These are phyloP conservation scores for Centrocercus urophasianus DNA, from an alignment of 2,113 vertebrate genomes.

Conservation along the genomic window DNA sequence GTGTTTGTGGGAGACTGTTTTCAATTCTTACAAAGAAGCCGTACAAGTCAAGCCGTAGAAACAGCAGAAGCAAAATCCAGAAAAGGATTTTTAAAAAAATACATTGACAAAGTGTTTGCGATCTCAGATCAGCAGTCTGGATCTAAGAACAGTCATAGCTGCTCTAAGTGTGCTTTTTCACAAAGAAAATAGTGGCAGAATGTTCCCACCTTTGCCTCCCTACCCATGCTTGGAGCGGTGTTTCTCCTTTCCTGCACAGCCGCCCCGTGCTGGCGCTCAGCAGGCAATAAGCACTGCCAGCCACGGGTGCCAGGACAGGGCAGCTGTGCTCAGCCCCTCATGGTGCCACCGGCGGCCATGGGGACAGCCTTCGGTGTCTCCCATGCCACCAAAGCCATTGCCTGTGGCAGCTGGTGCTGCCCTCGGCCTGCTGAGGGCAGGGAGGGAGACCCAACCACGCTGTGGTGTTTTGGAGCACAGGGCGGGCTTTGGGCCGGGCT, in stretches of 20 bases:
- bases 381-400: background rate
- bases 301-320: rapidly evolving
- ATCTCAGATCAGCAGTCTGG: conserved; percentile 74
- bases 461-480: background rate
- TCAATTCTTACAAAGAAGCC: conserved; percentile 75
- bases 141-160: conserved; percentile 62
- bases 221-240: background rate
- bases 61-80: conserved; percentile 73
- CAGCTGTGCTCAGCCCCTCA: conserved; percentile 12
- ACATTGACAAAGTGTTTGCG: conserved; percentile 75
- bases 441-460: background rate
- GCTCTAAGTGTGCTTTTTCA: conserved; percentile 14
- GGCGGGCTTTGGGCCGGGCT: background rate
- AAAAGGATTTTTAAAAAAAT: conserved; percentile 57
- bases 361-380: background rate
- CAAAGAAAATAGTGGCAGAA: conserved; percentile 58
- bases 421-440: background rate
- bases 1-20: conserved; percentile 69
- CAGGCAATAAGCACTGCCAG: background rate
- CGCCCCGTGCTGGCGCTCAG: background rate
- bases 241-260: background rate
- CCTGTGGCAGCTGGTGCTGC: background rate
- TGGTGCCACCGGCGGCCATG: background rate
- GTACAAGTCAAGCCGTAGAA: conserved; percentile 75
- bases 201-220: conserved; percentile 8